These are phyloP conservation scores for Brenthis daphne DNA, from an alignment of 2,888 invertebrate genomes.

Conservation along the genomic window DNA sequence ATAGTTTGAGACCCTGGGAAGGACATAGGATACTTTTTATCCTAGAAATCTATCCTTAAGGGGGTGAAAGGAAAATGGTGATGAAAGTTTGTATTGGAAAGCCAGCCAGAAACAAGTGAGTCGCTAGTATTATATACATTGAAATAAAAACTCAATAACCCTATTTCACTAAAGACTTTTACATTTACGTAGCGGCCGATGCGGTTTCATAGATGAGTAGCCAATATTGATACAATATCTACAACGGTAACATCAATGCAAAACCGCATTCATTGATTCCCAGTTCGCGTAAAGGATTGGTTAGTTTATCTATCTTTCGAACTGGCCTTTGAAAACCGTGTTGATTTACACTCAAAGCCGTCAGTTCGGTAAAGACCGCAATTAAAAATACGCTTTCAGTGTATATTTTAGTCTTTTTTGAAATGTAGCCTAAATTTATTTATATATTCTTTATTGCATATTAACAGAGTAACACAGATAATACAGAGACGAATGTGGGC, in stretches of 20 bases:
- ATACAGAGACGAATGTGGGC: too few species aligned
- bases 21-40: too few species aligned
- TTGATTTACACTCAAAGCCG: not conserved
- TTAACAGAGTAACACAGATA: too few species aligned
- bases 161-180: slow-evolving; percentile 8
- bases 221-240: slow-evolving; percentile 8
- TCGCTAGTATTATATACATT: too few species aligned
- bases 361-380: not conserved
- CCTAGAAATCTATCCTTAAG: too few species aligned
- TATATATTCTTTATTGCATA: too few species aligned
- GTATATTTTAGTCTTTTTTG: not conserved
- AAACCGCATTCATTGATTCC: slow-evolving; percentile 5
- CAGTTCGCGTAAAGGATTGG: not conserved
- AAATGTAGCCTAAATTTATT: slow-evolving; percentile 3
- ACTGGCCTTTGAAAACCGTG: not conserved
- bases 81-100: too few species aligned
- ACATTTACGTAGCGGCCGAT: slow-evolving; percentile 6
- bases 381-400: slow-evolving; percentile 4
- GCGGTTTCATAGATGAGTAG: slow-evolving; percentile 3
- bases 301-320: not conserved
- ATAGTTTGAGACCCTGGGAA: too few species aligned
- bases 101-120: too few species aligned
- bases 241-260: not conserved
- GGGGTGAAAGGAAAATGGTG: too few species aligned
- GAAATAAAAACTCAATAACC: not conserved